Conservation (phyloP, 2,888 invertebrate genomes). For the Ormyrus nitidulus region DNA sequence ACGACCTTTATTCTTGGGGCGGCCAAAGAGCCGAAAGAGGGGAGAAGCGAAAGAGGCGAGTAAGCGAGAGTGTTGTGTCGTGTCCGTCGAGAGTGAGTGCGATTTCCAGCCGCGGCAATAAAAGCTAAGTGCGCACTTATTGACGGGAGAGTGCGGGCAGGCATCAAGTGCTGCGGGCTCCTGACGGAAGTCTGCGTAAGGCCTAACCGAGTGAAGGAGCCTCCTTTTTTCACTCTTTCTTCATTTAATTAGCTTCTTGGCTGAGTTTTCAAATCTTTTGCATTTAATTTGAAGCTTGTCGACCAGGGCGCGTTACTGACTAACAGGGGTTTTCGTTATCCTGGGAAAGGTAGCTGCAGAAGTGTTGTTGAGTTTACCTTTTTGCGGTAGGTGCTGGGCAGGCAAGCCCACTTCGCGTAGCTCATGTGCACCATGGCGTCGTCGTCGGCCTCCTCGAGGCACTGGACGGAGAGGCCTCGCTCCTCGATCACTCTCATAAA, state of each 20-base stretch:
- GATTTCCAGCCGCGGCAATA: constrained; percentile 47
- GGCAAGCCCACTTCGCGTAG: constrained; percentile 74
- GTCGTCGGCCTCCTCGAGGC: not conserved
- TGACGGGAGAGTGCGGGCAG: constrained; percentile 25
- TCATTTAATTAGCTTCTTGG: too few species aligned
- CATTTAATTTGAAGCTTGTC: too few species aligned
- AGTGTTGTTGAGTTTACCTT: constrained; percentile 63
- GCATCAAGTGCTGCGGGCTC: not conserved
- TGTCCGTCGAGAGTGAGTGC: constrained; percentile 3
- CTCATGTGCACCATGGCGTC: constrained; percentile 73
- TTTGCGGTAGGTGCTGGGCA: constrained; percentile 74
- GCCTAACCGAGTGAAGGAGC: constrained; percentile 24
- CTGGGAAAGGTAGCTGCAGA: too few species aligned
- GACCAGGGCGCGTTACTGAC: too few species aligned
- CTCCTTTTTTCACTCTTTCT: too few species aligned
- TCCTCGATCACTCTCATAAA: constrained; percentile 6
- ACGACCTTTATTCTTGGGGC: too few species aligned
- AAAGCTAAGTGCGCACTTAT: constrained; percentile 53
- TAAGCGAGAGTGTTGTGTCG: not conserved
- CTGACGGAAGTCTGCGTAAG: constrained; percentile 44
- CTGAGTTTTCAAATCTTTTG: too few species aligned
- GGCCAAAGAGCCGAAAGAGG: too few species aligned
- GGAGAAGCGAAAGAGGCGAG: too few species aligned
- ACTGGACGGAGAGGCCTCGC: constrained; percentile 8
- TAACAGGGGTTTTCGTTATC: too few species aligned